Conservation (phyloP, 2,888 invertebrate genomes). For the Apotomis turbidana region DNA sequence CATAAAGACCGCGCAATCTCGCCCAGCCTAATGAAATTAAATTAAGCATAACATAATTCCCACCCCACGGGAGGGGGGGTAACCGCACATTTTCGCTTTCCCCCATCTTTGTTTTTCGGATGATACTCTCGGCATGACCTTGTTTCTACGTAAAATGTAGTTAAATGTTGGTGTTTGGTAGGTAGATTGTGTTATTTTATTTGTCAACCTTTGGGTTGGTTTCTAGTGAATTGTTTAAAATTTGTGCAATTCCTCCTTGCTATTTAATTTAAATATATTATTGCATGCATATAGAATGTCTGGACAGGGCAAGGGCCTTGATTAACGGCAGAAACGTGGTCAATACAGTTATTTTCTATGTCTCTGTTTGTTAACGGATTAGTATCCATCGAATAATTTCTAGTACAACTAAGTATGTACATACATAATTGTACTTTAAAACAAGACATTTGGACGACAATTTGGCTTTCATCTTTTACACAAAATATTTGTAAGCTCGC, state of each 20-base stretch:
- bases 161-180: conserved; percentile 34
- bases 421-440: too few relatives aligned
- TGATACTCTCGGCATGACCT: conserved; percentile 51
- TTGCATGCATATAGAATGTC: too few relatives aligned
- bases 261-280: too few relatives aligned
- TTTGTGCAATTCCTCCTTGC: neutral
- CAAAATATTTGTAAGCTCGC: neutral
- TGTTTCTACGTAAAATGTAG: conserved; percentile 38
- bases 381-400: too few relatives aligned
- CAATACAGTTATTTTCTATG: too few relatives aligned
- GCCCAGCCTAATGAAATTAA: conserved; percentile 76
- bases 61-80: conserved; percentile 48
- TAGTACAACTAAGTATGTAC: too few relatives aligned
- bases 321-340: too few relatives aligned
- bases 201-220: neutral
- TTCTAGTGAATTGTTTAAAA: neutral
- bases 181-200: conserved; percentile 25
- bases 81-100: conserved; percentile 40
- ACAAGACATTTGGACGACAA: too few relatives aligned
- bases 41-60: conserved; percentile 77
- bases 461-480: too few relatives aligned
- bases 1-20: conserved; percentile 63
- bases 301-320: too few relatives aligned
- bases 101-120: conserved; percentile 71
- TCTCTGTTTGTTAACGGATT: too few relatives aligned